phyloP scores from a whole-genome alignment of 1,140 invertebrate species.

The Drosophila nannoptera region DNA sequence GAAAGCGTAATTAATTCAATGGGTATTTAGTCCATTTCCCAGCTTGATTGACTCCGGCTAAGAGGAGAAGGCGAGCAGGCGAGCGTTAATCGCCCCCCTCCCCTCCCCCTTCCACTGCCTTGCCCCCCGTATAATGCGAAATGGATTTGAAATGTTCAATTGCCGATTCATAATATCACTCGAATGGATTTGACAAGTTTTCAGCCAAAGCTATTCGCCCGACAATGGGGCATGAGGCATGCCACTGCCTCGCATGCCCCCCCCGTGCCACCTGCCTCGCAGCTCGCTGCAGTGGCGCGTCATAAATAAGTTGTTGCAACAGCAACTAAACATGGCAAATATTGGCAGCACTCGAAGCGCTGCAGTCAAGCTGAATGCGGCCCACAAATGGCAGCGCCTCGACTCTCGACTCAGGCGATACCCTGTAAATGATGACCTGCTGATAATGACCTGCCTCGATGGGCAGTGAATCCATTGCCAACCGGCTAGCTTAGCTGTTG shows the following conservation, averaged over 20 bases:
- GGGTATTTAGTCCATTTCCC: no score
- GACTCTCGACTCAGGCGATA: background rate
- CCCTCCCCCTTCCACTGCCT: no score
- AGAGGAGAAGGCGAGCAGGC: no score
- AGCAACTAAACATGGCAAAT: slow-evolving; percentile 53
- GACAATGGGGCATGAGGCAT: slow-evolving; percentile 31
- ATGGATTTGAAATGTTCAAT: slow-evolving; percentile 37
- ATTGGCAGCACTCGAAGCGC: slow-evolving; percentile 48
- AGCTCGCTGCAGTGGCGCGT: slow-evolving; percentile 30
- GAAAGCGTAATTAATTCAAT: background rate
- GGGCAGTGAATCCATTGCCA: no score
- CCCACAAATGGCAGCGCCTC: slow-evolving; percentile 16
- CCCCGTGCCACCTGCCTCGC: background rate
- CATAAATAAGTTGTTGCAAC: slow-evolving; percentile 55
- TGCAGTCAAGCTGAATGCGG: slow-evolving; percentile 39
- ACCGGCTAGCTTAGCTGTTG: no score
- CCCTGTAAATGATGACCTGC: no score
- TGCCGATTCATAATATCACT: slow-evolving; percentile 24
- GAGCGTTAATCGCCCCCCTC: background rate
- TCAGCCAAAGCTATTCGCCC: slow-evolving; percentile 47
- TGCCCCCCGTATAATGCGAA: slow-evolving; percentile 2
- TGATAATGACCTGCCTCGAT: no score
- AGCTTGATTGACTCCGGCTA: no score
- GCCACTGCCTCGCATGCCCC: background rate
- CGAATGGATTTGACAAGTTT: slow-evolving; percentile 43